Evolutionary conservation across 2,797 vertebrate species (phyloP).

Genomic region (Hemibagrus guttatus): DNA sequence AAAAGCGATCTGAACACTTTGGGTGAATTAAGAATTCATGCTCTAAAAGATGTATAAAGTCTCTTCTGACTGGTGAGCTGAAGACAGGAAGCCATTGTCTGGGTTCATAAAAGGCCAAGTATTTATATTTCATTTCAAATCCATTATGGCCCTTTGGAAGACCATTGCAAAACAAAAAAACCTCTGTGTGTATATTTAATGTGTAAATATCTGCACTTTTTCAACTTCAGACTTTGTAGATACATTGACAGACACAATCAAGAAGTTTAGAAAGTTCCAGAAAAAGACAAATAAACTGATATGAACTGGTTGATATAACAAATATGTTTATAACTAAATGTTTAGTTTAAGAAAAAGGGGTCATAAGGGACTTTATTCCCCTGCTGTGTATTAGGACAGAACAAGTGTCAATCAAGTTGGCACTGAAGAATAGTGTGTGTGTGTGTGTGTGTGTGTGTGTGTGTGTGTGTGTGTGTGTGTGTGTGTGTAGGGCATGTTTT

Average conservation of each 20-base stretch:
- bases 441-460: not conserved
- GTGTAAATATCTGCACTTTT: slow-evolving; percentile 10
- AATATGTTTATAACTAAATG: not conserved
- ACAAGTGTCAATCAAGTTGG: not conserved
- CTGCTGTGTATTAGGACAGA: not conserved
- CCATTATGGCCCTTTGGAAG: not conserved
- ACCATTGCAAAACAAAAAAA: not conserved
- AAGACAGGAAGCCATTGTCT: not conserved
- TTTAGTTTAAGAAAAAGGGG: not conserved
- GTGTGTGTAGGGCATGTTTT: not conserved
- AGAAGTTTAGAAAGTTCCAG: not conserved
- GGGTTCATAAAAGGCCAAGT: slow-evolving; percentile 35
- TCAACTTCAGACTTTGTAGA: not conserved
- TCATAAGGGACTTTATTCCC: not conserved
- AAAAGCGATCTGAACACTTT: not conserved
- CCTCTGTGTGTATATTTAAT: not conserved
- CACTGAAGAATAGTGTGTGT: not conserved
- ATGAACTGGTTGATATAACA: not conserved
- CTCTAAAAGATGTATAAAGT: slow-evolving; percentile 22
- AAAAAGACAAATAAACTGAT: not conserved
- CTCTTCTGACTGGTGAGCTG: slow-evolving; percentile 6
- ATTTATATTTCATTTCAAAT: slow-evolving; percentile 47
- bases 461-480: not conserved
- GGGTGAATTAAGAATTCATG: slow-evolving; percentile 31
- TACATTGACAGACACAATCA: not conserved